A percentile compares a stretch with the other conserved stretches of the same genome.
Evolutionary conservation across 2,113 vertebrate genomes (phyloP).

Genomic region (Lasiurus cinereus): DNA sequence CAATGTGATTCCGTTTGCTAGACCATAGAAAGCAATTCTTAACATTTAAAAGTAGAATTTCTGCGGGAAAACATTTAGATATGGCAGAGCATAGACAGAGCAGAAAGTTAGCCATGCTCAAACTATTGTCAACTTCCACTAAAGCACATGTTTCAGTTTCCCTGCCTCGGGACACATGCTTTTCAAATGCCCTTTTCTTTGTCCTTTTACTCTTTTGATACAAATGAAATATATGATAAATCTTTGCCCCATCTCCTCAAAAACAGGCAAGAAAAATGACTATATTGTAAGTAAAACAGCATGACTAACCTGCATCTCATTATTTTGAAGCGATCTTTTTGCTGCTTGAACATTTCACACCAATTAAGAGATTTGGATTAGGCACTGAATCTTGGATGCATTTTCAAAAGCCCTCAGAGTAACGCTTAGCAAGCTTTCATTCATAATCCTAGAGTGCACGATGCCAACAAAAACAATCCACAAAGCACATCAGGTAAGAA

Average conservation of each 20-base stretch:
- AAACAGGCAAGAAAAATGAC: neutral
- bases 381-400: neutral
- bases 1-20: neutral
- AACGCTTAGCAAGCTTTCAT: conserved; percentile 24
- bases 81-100: neutral
- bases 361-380: conserved; percentile 56
- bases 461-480: neutral
- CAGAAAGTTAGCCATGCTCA: neutral
- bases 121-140: neutral
- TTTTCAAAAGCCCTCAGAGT: neutral
- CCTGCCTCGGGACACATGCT: neutral
- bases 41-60: conserved; percentile 39
- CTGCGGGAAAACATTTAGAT: conserved; percentile 22
- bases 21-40: neutral
- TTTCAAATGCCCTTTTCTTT: conserved; percentile 21
- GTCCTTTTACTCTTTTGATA: neutral
- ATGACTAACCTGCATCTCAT: neutral
- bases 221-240: conserved; percentile 21
- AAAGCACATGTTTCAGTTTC: neutral
- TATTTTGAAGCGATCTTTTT: conserved; percentile 12
- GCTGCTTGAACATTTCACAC: conserved; percentile 58
- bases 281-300: neutral
- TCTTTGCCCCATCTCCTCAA: neutral
- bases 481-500: neutral
- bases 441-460: neutral